Evolutionary conservation across 2,888 invertebrate species (phyloP).

Genomic region (Agrochola lota): DNA sequence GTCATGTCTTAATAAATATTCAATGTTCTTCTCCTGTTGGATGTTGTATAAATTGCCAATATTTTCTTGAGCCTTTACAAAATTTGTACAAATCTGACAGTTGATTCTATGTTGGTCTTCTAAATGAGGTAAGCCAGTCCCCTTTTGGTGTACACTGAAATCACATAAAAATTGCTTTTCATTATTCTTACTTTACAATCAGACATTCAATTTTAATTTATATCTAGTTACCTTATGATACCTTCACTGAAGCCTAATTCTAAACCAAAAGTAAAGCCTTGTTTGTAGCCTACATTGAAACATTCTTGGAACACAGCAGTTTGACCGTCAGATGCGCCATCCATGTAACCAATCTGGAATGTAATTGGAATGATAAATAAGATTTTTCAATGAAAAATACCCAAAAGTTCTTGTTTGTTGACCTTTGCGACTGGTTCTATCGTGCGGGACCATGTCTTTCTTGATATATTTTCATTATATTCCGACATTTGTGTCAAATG

Average conservation of each 20-base stretch:
- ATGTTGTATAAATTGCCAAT: conserved; percentile 79
- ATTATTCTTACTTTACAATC: background rate
- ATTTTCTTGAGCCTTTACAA: conserved; percentile 73
- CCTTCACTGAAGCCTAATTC: conserved; percentile 86
- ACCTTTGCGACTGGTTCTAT: conserved; percentile 80
- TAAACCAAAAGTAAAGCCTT: conserved; percentile 92
- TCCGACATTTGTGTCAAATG: conserved; percentile 69
- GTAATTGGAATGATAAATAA: background rate
- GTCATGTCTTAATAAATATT: conserved; percentile 59
- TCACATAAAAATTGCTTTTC: background rate
- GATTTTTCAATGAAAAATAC: background rate
- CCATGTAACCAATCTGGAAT: conserved; percentile 91
- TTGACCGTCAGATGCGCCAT: conserved; percentile 92
- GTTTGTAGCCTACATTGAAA: conserved; percentile 93
- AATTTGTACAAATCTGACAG: conserved; percentile 81
- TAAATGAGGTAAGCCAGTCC: conserved; percentile 26
- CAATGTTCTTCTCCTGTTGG: conserved; percentile 81
- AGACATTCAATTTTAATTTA: no score
- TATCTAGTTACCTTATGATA: conserved; percentile 59
- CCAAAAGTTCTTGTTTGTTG: background rate
- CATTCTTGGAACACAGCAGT: conserved; percentile 92
- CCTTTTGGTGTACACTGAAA: conserved; percentile 66
- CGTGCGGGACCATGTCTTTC: conserved; percentile 76
- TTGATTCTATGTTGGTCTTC: conserved; percentile 78
- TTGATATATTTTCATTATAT: conserved; percentile 74